Base-by-base conservation (phyloP, 2,113 vertebrate species). In the Dinomys branickii region DNA sequence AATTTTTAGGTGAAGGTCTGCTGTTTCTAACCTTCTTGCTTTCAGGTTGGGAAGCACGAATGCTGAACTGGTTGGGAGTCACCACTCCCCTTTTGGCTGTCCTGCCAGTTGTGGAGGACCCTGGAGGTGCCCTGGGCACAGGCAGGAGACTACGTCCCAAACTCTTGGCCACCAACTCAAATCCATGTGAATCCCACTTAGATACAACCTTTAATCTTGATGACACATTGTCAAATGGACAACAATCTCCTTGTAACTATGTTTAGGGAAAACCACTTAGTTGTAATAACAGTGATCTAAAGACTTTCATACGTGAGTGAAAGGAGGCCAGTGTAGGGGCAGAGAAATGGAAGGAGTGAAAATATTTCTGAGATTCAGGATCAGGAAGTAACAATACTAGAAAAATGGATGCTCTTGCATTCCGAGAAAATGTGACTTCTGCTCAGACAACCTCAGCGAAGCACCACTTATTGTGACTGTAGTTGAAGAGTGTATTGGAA, bases 361-460 rank as follows among this genome's bases (percentile, higher is more conserved):
- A 63, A 7, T 20, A 41, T 80, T 80, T n/a, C 85, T 94, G 61
- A 84, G 81, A 88, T 84, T 98, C 20, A 44, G 33, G 54, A 59
- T 44, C 33, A 91, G 47, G 24, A 89, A 82, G 22, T 77, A 35
- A 71, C 71, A 26, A 19, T 10, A 54, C 52, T 30, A 92, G 80
- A 73, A 77, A 75, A 93, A 7, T n/a, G 7, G 50, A 41, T 41
- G 61, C 6, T 59, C 90, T 26, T 78, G 28, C n/a, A 33, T 24
- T 82, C 4, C 8, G 20, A 77, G 38, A 52, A 61, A 80, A 56
- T 81, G 85, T 71, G n/a, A 47, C 41, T 67, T 92, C 33, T 44
- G 24, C 10, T 85, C 94, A 75, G 75, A 56, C 56, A 95, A 73
- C 30, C 16, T 90, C 17, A 41, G 2, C 7, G 17, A 75, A 80